These are phyloP conservation scores for Andrena minutula DNA, from an alignment of 2,888 invertebrate species.

Conservation along the genomic window DNA sequence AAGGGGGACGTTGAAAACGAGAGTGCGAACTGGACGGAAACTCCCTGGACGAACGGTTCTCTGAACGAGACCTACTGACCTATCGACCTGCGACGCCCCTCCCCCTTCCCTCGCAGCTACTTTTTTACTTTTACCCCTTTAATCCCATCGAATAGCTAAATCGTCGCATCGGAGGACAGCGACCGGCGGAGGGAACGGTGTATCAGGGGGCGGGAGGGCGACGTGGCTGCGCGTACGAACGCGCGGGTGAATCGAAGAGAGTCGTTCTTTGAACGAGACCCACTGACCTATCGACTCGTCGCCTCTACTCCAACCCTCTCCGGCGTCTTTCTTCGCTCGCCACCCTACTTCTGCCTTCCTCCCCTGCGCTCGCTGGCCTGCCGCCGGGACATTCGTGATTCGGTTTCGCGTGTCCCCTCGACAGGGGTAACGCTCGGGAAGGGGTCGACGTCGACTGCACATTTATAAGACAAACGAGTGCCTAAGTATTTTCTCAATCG, in stretches of 20 bases:
- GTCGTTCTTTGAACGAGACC: conserved; percentile 75
- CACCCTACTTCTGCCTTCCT: conserved; percentile 44
- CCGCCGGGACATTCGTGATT: conserved; percentile 31
- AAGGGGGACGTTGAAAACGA: conserved; percentile 50
- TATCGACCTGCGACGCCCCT: conserved; percentile 58
- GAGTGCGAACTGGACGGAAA: conserved; percentile 52
- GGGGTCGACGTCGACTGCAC: conserved; percentile 24
- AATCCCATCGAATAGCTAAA: conserved; percentile 19
- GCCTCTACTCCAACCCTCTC: conserved; percentile 43
- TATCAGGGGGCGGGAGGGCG: conserved; percentile 33
- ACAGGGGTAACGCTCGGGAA: conserved; percentile 38
- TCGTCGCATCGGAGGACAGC: conserved; percentile 59
- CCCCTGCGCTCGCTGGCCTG: conserved; percentile 44
- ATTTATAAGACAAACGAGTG: conserved; percentile 43
- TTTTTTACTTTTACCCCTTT: conserved; percentile 22
- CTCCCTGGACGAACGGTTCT: conserved; percentile 44
- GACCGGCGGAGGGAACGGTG: conserved; percentile 54
- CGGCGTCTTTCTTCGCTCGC: conserved; percentile 49
- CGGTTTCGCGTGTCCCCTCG: conserved; percentile 21
- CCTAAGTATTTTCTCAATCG: conserved; percentile 46
- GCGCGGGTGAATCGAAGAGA: conserved; percentile 70
- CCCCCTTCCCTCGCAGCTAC: background rate
- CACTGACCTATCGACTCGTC: conserved; percentile 74
- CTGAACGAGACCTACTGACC: conserved; percentile 75
- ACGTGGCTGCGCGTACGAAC: conserved; percentile 70